phyloP scores from a whole-genome alignment of 2,888 invertebrate species.

The Aporophyla nigra region DNA sequence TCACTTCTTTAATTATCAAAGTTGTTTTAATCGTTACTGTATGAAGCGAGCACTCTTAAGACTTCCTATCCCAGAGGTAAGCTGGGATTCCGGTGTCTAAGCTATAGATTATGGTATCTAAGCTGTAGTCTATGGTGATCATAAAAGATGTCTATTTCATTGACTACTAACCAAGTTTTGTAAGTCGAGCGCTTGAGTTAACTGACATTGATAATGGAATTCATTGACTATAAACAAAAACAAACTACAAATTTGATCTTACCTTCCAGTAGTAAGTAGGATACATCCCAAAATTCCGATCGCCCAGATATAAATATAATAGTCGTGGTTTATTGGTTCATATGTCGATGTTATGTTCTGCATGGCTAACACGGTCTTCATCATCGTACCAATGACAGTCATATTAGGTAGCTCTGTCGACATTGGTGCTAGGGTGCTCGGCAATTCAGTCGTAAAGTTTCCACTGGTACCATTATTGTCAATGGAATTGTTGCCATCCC shows the following conservation, averaged over 20 bases:
- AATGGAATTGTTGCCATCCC: constrained; percentile 34
- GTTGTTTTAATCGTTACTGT: not conserved
- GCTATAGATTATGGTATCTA: not conserved
- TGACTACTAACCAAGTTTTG: not conserved
- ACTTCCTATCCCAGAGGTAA: not conserved
- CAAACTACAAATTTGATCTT: constrained; percentile 35
- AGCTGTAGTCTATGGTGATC: not conserved
- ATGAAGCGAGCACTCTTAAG: not conserved
- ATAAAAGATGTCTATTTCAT: not conserved
- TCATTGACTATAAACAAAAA: not conserved
- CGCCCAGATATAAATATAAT: constrained; percentile 91
- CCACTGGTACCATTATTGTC: constrained; percentile 54
- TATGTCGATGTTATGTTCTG: constrained; percentile 73
- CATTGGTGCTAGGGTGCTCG: constrained; percentile 34
- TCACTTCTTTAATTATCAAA: not conserved
- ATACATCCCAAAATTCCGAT: constrained; percentile 91
- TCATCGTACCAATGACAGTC: constrained; percentile 78
- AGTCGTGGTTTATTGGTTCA: constrained; percentile 75
- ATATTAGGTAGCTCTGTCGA: constrained; percentile 65
- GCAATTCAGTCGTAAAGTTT: constrained; percentile 52
- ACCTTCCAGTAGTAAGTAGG: constrained; percentile 91
- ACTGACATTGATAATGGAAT: not conserved
- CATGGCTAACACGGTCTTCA: constrained; percentile 77
- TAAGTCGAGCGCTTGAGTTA: not conserved
- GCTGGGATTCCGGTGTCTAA: not conserved